Evolutionary conservation across 2,797 vertebrate species (phyloP), one percentile per base, ranked within the genome.

Genomic region (Fringilla coelebs): DNA sequence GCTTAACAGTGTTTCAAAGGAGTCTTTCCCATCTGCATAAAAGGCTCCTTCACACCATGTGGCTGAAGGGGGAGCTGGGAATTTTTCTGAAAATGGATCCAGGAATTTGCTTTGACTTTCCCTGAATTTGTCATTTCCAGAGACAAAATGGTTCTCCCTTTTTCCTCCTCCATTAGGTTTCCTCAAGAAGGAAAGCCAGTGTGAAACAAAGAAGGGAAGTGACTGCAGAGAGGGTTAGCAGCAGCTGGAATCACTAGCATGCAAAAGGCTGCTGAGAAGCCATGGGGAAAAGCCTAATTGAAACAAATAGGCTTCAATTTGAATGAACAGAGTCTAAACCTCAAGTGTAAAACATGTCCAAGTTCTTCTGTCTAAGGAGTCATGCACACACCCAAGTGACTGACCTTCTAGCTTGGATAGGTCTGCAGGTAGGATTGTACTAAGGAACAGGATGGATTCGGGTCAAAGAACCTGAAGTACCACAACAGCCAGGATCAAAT

Each of bases 121-220:
- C 31, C 58, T 65, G 52, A 87, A 84, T 78, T 7, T 73, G 31
- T 79, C 25, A 38, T 58, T 28, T 58, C 57, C 54, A 62, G 13
- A 49, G 2, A 40, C 0, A 2, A 38, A 74, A 78, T 2, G 1
- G 14, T 21, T 72, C 5, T 49, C 20, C 68, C 31, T 57, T 40
- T 51, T 61, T 41, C 25, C 32, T 61, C 11, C 28, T 66, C 28
- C 38, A 45, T 29, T 83, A 83, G 29, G 15, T 55, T 34, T 80
- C 17, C 60, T 26, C 22, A 61, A 11, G 32, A 93, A 75, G 26
- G 10, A 81, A 93, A 81, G 34, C 2, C n/a, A 83, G 17, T 11
- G 9, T 48, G 70, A 73, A 57, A 73, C 2, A 45, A 89, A 51
- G 43, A 88, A 58, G 11, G 21, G 26, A 68, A 68, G 19, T 31